These are phyloP conservation scores for Phalacrocorax aristotelis DNA, from an alignment of 2,113 vertebrate genomes.

Conservation along the genomic window DNA sequence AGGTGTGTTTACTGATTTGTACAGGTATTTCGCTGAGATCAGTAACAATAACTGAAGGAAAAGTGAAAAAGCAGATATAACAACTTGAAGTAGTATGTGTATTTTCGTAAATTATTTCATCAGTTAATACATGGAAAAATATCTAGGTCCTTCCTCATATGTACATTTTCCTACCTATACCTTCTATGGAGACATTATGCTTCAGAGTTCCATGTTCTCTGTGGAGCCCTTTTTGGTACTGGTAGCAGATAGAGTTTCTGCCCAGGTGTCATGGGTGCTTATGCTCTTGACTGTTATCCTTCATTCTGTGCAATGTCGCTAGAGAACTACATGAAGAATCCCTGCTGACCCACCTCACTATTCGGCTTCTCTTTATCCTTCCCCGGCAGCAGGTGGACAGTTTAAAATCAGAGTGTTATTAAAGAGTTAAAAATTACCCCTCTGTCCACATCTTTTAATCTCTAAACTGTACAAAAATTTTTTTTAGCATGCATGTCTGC, in stretches of 20 bases:
- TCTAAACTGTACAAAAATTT: not conserved
- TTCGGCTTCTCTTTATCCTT: not conserved
- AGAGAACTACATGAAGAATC: not conserved
- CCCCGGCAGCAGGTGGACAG: not conserved
- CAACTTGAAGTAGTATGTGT: not conserved
- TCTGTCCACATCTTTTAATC: not conserved
- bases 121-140: not conserved
- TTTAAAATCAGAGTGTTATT: not conserved
- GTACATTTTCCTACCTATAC: not conserved
- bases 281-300: not conserved
- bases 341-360: not conserved
- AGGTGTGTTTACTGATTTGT: not conserved
- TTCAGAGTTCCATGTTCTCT: not conserved
- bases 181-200: not conserved
- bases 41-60: not conserved
- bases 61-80: not conserved
- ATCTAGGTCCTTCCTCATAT: not conserved
- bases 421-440: not conserved
- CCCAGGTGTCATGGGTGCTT: not conserved
- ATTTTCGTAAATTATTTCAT: not conserved
- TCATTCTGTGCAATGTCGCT: not conserved
- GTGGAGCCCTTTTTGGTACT: not conserved
- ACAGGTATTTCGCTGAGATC: not conserved
- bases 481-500: not conserved
- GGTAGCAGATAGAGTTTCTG: not conserved